Conservation (phyloP, 1,140 invertebrate genomes). For the Hyles vespertilio region DNA sequence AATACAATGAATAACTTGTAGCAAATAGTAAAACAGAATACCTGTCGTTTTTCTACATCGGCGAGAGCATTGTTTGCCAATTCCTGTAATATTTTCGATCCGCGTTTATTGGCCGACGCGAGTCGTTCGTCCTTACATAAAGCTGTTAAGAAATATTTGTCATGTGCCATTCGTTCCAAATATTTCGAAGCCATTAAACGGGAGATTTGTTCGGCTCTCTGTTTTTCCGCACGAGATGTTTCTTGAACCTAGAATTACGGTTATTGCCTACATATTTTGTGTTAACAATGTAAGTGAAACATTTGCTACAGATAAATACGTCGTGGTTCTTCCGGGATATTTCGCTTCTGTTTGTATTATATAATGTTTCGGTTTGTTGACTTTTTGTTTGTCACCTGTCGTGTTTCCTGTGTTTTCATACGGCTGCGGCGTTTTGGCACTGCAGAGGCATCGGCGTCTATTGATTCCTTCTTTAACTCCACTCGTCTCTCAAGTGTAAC, state of each 20-base stretch:
- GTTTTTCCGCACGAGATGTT: slow-evolving; percentile 55
- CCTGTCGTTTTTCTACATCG: slow-evolving; percentile 61
- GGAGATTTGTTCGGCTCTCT: slow-evolving; percentile 53
- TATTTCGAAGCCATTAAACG: slow-evolving; percentile 66
- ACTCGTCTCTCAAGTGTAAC: slow-evolving; percentile 16
- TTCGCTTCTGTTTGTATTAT: not conserved
- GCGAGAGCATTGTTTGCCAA: slow-evolving; percentile 53
- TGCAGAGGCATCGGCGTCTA: slow-evolving; percentile 18
- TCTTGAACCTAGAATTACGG: slow-evolving; percentile 45
- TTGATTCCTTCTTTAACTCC: slow-evolving; percentile 16
- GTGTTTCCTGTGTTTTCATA: slow-evolving; percentile 35
- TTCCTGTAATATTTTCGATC: slow-evolving; percentile 45
- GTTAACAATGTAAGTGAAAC: not conserved
- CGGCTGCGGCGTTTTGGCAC: slow-evolving; percentile 23
- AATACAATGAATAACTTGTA: not conserved
- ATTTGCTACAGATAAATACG: not conserved
- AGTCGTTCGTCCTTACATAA: slow-evolving; percentile 61
- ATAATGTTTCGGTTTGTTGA: not conserved
- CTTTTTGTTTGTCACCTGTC: slow-evolving; percentile 29
- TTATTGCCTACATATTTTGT: slow-evolving; percentile 15
- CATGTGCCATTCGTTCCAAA: slow-evolving; percentile 65
- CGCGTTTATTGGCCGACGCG: slow-evolving; percentile 56
- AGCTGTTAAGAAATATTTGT: slow-evolving; percentile 62
- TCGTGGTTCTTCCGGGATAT: not conserved
- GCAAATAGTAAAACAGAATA: slow-evolving; percentile 20